Evolutionary conservation across 2,113 vertebrate species (phyloP).

Genomic region (Burhinus oedicnemus): DNA sequence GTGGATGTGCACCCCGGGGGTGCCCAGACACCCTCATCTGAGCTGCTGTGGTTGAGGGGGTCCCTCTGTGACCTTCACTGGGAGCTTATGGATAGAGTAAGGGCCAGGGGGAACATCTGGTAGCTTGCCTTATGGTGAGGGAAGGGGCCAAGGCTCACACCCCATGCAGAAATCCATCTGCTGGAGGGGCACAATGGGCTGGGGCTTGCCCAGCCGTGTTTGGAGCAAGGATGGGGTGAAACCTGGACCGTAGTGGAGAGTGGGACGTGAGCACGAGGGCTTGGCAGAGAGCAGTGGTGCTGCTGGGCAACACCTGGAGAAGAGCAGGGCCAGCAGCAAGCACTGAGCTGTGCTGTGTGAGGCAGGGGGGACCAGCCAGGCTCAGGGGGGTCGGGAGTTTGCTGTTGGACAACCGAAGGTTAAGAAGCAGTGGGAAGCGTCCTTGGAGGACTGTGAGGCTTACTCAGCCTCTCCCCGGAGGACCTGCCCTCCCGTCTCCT

Average conservation of each 20-base stretch:
- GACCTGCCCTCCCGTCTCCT: not conserved
- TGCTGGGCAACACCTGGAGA: not conserved
- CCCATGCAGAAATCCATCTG: fast-evolving
- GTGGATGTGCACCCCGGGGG: too few relatives aligned
- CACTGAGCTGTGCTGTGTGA: not conserved
- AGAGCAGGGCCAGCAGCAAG: not conserved
- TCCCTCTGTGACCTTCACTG: not conserved
- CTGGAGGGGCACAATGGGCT: not conserved
- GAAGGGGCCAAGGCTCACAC: not conserved
- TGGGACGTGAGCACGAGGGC: too few relatives aligned
- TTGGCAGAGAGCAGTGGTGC: not conserved
- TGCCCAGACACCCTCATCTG: too few relatives aligned
- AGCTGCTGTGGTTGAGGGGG: not conserved
- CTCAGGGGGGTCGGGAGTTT: fast-evolving
- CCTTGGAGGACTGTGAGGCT: fast-evolving
- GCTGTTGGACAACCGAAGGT: fast-evolving
- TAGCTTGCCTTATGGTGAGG: not conserved
- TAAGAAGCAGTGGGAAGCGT: fast-evolving
- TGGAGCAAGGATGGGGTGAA: not conserved
- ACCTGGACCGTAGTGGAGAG: not conserved
- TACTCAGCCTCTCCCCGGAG: not conserved
- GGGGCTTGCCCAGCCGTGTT: not conserved
- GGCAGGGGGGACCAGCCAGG: not conserved
- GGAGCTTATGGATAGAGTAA: not conserved
- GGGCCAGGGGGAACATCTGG: not conserved